Base-by-base conservation (phyloP, 2,888 invertebrate species). In the Calameuta idolon region DNA sequence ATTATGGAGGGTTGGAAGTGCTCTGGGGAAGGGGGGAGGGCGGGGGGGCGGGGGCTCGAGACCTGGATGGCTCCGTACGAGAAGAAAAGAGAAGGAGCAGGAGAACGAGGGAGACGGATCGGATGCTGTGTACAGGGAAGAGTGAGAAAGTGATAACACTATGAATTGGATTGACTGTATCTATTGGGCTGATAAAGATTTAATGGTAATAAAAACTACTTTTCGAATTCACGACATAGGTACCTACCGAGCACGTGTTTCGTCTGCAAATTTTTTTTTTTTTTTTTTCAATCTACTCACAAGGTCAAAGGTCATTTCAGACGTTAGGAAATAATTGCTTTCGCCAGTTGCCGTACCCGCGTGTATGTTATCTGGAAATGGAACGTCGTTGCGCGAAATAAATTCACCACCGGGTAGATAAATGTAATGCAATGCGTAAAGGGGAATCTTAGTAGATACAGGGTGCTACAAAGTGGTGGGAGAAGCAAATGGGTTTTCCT, bases 1-100 rank as follows among this genome's bases (percentile, higher is more conserved):
- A 90, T 91, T 91, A 90, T 87, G 86, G 90, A 89, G 88, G 88
- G 89, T 87, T 87, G 86, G 85, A 83, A 83, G 84, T 83, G 80
- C 83, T 80, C 84, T 82, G 77, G 79, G 69, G 80, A 79, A 80
- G 76, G 31, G 31, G 31, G 31, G 31, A 31, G 31, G 31, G 31
- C n/a, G 31, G 31, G 31, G 2, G 31, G 31, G 31, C 1, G 31
- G 31, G 80, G 79, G 80, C 75, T 81, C 77, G 84, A 78, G 35
- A 68, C 34, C 74, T 35, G 69, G 69, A 69, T 69, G 76, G 71
- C 31, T 34, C 71, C 5, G 15, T 71, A 71, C 78, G 75, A 33
- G 75, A 75, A 76, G 79, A 76, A 77, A 74, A 79, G 78, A 79
- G 79, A 80, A 77, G 74, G 79, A 2, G 40, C 40, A 37, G 35